Evolutionary conservation across 2,888 invertebrate genomes (phyloP), one percentile per base, ranked within the genome.

Genomic region (Hypercompe scribonia): DNA sequence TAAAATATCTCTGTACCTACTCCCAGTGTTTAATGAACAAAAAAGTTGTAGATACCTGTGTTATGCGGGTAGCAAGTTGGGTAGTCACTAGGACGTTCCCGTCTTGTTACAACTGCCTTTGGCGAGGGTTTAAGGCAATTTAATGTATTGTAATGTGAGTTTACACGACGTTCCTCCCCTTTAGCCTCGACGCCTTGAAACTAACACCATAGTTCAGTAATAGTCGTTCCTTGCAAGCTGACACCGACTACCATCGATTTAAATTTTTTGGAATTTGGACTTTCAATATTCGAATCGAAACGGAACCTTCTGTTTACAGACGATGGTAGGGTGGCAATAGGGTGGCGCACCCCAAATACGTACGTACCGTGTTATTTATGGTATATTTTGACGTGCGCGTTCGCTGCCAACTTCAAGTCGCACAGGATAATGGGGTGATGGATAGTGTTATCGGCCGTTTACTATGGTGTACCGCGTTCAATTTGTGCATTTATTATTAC

Each of bases 401-500:
- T 90, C 91, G 94, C 86, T 88, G 93, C 95, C 90, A 95, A 94
- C 95, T 95, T 95, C 95, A 92, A 86, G 90, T 90, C 90, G 93
- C 89, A 80, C 84, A 88, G 92, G 90, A 92, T 95, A 94, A 94
- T 94, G 91, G 94, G 92, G 93, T 94, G 95, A 95, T 95, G 94
- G 94, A 94, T 95, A 93, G 93, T 95, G 94, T 94, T 95, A 95
- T 95, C 94, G 95, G 94, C 92, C 90, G 94, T 89, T 92, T 90
- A 93, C 92, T 92, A 91, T 87, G 89, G 92, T 91, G 91, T 90
- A 91, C 88, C 87, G 90, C 89, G 92, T 88, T 88, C 84, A 89
- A 91, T 89, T 87, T 84, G 91, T 90, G 89, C 89, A 89, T 88
- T 89, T 91, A 90, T 89, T 91, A 88, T 87, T 88, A 82, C 84